phyloP scores from a whole-genome alignment of 2,113 vertebrate genomes.

The Axis porcinus region DNA sequence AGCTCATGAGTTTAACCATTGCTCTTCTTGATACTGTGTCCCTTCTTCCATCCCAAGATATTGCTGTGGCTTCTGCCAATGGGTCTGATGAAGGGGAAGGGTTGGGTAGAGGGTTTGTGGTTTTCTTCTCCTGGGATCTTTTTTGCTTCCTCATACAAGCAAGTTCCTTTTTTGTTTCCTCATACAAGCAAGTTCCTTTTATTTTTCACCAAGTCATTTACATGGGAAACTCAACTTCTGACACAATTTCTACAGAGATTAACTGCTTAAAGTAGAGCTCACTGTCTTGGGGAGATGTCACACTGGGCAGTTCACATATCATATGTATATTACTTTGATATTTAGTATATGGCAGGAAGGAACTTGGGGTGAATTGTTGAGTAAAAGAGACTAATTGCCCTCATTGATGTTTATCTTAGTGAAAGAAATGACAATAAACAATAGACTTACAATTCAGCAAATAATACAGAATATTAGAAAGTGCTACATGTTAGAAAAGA shows the following conservation, averaged over 20 bases:
- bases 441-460: neutral
- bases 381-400: neutral
- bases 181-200: neutral
- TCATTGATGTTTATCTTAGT: neutral
- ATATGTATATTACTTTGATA: neutral
- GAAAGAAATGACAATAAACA: neutral
- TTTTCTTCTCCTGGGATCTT: neutral
- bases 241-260: neutral
- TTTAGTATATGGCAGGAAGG: neutral
- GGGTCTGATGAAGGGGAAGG: fast-evolving
- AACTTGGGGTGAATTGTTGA: neutral
- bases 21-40: neutral
- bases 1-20: neutral
- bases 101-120: fast-evolving
- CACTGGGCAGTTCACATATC: neutral
- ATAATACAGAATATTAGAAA: neutral
- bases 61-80: neutral
- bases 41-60: neutral
- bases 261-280: neutral
- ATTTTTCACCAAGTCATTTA: neutral
- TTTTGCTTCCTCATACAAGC: neutral
- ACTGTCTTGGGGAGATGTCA: too few relatives aligned
- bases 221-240: neutral
- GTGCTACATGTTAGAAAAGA: neutral
- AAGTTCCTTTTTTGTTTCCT: neutral